Evolutionary conservation across 2,113 vertebrate genomes (phyloP).

Genomic region (Macrotis lagotis): DNA sequence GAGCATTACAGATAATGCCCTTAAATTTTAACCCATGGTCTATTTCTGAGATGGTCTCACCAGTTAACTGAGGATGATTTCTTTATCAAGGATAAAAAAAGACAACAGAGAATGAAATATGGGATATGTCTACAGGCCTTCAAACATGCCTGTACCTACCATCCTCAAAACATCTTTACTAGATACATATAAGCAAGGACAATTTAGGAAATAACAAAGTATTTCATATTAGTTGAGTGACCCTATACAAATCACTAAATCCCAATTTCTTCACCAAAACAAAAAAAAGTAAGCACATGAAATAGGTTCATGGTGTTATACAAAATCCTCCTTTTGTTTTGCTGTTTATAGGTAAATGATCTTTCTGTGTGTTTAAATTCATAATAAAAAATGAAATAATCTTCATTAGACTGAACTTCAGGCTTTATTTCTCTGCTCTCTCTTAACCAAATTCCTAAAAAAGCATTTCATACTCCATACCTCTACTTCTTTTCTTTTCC

Average conservation of each 20-base stretch:
- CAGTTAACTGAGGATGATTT: background rate
- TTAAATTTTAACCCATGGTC: background rate
- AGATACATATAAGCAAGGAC: background rate
- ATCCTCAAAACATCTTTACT: background rate
- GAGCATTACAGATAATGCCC: background rate
- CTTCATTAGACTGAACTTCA: background rate
- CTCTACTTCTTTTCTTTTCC: background rate
- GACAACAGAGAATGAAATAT: background rate
- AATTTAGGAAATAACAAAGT: background rate
- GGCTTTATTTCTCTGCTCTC: background rate
- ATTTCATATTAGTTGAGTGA: too few species aligned
- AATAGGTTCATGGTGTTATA: background rate
- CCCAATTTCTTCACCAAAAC: too few species aligned
- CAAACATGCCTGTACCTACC: background rate
- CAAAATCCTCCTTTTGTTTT: background rate
- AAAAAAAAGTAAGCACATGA: background rate
- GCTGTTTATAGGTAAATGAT: background rate
- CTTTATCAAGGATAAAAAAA: background rate
- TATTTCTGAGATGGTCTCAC: background rate
- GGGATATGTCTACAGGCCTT: background rate
- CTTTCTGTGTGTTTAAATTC: background rate
- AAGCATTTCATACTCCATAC: background rate
- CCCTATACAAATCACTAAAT: too few species aligned
- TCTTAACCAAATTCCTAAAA: background rate
- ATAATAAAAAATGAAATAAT: background rate